Conservation (phyloP, 2,113 vertebrate species). For the Phaethon lepturus region DNA sequence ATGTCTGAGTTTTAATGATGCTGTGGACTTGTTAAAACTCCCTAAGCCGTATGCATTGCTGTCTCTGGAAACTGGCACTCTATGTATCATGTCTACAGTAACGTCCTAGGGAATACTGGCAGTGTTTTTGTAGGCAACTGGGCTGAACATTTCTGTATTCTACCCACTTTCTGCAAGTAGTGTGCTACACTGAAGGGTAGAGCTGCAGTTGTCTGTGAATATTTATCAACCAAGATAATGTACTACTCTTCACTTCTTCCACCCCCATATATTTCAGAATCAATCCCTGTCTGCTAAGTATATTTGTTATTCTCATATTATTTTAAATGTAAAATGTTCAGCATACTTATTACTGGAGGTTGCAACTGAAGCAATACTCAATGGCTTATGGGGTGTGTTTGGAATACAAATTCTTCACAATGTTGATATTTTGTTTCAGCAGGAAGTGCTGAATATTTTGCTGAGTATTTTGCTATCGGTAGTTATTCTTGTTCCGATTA, state of each 20-base stretch:
- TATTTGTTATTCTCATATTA: not conserved
- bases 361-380: not conserved
- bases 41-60: not conserved
- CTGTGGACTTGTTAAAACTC: not conserved
- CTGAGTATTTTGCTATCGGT: not conserved
- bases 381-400: not conserved
- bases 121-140: not conserved
- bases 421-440: not conserved
- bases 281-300: not conserved
- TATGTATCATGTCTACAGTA: accelerated
- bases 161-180: not conserved
- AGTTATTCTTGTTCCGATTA: not conserved
- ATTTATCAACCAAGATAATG: not conserved
- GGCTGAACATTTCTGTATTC: not conserved
- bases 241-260: not conserved
- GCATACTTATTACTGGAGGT: not conserved
- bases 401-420: not conserved
- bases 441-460: not conserved
- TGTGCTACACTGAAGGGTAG: not conserved
- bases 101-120: not conserved
- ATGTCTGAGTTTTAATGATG: not conserved
- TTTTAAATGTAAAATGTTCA: not conserved
- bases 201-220: not conserved
- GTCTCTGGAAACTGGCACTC: not conserved
- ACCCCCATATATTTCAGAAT: not conserved